These are phyloP conservation scores for Coboldia fuscipes DNA, from an alignment of 1,140 invertebrate species.

Conservation along the genomic window DNA sequence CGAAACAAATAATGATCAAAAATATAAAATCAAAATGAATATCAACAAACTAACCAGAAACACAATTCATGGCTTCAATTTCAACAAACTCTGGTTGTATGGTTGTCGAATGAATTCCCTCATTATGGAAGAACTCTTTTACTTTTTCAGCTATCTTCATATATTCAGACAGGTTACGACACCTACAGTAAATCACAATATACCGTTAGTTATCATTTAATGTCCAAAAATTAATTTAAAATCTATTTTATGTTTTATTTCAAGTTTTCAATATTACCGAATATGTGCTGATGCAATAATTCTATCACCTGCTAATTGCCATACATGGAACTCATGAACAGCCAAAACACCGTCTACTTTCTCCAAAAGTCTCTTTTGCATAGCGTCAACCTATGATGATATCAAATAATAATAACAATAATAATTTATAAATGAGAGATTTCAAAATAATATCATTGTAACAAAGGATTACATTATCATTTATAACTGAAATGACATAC, in stretches of 20 bases:
- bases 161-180: constrained; percentile 69
- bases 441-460: background rate
- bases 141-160: constrained; percentile 87
- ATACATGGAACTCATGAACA: constrained; percentile 87
- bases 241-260: background rate
- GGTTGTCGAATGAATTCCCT: constrained; percentile 60
- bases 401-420: background rate
- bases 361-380: constrained; percentile 61
- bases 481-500: constrained; percentile 14
- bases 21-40: background rate
- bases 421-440: background rate
- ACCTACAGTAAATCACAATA: constrained; percentile 26
- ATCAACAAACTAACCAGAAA: constrained; percentile 12
- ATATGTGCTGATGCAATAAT: constrained; percentile 89
- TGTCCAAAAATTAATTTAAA: constrained; percentile 1
- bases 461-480: background rate
- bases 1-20: background rate
- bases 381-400: constrained; percentile 46
- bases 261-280: constrained; percentile 26
- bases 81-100: constrained; percentile 88
- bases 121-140: constrained; percentile 87
- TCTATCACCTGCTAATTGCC: constrained; percentile 78
- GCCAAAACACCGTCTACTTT: constrained; percentile 78
- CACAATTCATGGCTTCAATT: constrained; percentile 23
- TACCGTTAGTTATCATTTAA: background rate